Evolutionary conservation across 2,797 vertebrate genomes (phyloP), one percentile per base, ranked within the genome.

Genomic region (Oryzias sinensis): DNA sequence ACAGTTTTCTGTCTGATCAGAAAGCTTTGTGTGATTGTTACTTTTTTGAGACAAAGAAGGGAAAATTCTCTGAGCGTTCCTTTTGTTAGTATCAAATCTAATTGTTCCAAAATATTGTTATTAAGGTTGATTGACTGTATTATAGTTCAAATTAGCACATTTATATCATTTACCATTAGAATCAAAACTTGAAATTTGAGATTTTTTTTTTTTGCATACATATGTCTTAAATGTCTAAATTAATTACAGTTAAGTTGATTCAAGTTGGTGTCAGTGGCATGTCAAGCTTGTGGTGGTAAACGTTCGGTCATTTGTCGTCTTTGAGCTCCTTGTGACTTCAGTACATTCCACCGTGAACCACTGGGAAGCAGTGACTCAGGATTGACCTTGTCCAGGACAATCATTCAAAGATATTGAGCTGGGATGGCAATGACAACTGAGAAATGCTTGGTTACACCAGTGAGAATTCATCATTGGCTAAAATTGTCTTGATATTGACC

Each of bases 401-500:
- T 93, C 84, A 79, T 81, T 92, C 88, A 89, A 84, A 86, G 77
- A 87, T 91, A 91, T 88, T 88, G 90, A 93, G 88, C 90, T 80
- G 81, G 88, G 85, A 76, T 89, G 80, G 83, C 65, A 83, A 62
- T 80, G 83, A 90, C 89, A 92, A 81, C 70, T 89, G 87, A 90
- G 84, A 91, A 88, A 89, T 81, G 83, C 70, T 59, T 69, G 42
- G 71, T 54, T 52, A 55, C 75, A 80, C 72, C 77, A 50, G 68
- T 67, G 80, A 62, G 84, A 77, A 88, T 68, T 70, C 65, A 90
- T 89, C 83, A 83, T 80, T 67, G 65, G 74, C 82, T 76, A 85
- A 86, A 86, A 90, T 76, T 80, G 80, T 82, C 76, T 80, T 78
- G 80, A 74, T 79, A 90, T 87, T 91, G 90, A 90, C 87, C 88